A percentile compares a stretch with the other conserved stretches of the same genome.
These are phyloP conservation scores for Dasysyrphus tricinctus DNA, from an alignment of 2,888 invertebrate species.

Conservation along the genomic window DNA sequence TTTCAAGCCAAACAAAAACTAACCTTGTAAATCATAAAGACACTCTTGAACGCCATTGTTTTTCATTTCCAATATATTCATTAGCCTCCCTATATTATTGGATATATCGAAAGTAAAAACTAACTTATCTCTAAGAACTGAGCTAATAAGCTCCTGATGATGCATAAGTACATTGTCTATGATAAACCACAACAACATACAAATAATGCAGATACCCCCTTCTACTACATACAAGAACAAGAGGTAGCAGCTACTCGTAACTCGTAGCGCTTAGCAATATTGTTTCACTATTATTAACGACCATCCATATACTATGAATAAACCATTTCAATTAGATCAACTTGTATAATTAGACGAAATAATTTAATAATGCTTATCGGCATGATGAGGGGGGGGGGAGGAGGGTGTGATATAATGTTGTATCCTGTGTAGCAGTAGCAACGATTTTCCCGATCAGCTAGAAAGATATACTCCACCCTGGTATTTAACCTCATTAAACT, in stretches of 20 bases:
- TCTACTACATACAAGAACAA: neutral
- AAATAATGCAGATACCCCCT: neutral
- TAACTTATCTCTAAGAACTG: too few relatives aligned
- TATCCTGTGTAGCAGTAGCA: neutral
- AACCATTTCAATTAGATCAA: conserved; percentile 72
- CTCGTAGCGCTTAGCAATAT: conserved; percentile 19
- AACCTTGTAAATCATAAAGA: too few relatives aligned
- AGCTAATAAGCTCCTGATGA: neutral
- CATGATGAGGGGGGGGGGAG: too few relatives aligned
- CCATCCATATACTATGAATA: conserved; percentile 51
- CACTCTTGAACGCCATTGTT: too few relatives aligned
- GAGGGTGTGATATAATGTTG: neutral
- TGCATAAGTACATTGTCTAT: neutral
- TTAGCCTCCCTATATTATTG: too few relatives aligned
- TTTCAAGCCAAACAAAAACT: too few relatives aligned
- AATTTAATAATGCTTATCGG: conserved; percentile 74
- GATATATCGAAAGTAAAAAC: too few relatives aligned
- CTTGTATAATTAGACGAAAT: conserved; percentile 74
- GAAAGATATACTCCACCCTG: conserved; percentile 42
- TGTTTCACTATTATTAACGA: conserved; percentile 40
- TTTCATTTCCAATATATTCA: too few relatives aligned
- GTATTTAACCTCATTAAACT: conserved; percentile 68
- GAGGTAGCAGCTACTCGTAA: neutral
- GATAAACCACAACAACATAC: neutral
- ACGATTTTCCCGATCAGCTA: conserved; percentile 24